Conservation (phyloP, 2,797 vertebrate genomes). For the Crocodylus rhombifer region DNA sequence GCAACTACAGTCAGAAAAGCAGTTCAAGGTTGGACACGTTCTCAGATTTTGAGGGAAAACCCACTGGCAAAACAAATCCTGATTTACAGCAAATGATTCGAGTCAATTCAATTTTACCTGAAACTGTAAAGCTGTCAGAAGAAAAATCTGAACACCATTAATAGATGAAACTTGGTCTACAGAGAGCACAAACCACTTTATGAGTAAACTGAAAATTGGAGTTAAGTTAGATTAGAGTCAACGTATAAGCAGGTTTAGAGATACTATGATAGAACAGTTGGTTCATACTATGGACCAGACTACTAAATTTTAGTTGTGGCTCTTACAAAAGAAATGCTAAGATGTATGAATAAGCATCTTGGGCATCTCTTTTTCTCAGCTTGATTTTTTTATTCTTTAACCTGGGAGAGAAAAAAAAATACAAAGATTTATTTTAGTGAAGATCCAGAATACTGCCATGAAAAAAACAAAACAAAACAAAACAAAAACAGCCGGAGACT, state of each 20-base stretch:
- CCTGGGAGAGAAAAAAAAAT: background rate
- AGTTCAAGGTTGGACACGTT: background rate
- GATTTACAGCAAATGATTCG: background rate
- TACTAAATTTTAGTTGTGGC: too few species aligned
- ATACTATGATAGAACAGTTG: background rate
- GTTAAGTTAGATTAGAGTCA: background rate
- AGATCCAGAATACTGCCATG: background rate
- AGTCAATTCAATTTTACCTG: background rate
- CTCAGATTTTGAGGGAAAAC: background rate
- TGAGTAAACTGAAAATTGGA: background rate
- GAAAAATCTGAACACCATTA: background rate
- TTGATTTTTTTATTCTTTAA: background rate
- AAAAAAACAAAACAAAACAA: background rate
- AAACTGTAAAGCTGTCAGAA: constrained; percentile 11
- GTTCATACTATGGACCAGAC: too few species aligned
- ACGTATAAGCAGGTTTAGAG: background rate
- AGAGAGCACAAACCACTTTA: background rate
- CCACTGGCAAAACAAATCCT: background rate
- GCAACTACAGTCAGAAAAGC: background rate
- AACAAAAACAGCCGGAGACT: background rate
- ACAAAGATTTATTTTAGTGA: background rate
- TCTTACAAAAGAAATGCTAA: too few species aligned
- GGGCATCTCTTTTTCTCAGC: background rate
- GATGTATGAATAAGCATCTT: too few species aligned
- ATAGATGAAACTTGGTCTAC: background rate